Conservation (phyloP, 2,888 invertebrate species). For the Brenthis hecate region DNA sequence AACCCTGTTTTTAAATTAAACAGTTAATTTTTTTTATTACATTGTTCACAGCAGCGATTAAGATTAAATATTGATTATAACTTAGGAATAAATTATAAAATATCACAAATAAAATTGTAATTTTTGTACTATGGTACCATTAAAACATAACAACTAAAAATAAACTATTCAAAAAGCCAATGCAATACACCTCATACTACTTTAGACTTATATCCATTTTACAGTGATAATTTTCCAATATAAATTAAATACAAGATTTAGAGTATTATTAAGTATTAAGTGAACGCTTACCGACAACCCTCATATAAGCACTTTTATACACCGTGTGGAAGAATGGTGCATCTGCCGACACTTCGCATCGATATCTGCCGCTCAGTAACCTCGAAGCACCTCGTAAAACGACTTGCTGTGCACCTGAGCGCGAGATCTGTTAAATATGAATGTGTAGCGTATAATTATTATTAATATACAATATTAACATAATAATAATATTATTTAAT, state of each 20-base stretch:
- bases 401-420: slow-evolving; percentile 85
- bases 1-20: not conserved
- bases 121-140: too few relatives aligned
- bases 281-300: slow-evolving; percentile 86
- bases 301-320: slow-evolving; percentile 85
- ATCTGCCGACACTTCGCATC: slow-evolving; percentile 89
- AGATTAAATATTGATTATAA: not conserved
- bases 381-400: slow-evolving; percentile 86
- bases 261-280: not conserved
- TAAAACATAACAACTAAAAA: too few relatives aligned
- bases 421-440: slow-evolving; percentile 74
- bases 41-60: not conserved
- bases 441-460: too few relatives aligned
- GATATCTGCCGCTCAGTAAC: slow-evolving; percentile 86
- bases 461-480: too few relatives aligned
- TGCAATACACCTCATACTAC: too few relatives aligned
- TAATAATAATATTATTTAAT: too few relatives aligned
- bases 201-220: too few relatives aligned
- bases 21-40: not conserved
- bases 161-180: too few relatives aligned
- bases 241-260: not conserved
- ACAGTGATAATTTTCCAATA: not conserved
- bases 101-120: too few relatives aligned
- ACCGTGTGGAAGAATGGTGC: slow-evolving; percentile 88
- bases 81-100: too few relatives aligned